phyloP scores from a whole-genome alignment of 2,113 vertebrate species.

The Lamprotornis superbus region DNA sequence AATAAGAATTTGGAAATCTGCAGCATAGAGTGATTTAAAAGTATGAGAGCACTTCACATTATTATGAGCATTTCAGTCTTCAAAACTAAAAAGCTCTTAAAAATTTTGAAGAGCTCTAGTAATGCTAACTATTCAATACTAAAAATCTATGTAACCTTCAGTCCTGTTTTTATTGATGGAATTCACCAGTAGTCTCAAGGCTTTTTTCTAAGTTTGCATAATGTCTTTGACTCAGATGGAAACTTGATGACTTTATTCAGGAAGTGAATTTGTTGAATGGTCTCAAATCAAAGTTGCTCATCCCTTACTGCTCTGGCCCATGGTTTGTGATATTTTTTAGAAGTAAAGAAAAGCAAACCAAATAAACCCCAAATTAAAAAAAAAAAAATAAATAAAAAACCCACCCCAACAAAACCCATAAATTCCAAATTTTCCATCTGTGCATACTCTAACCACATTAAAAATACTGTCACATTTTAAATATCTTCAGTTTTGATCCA shows the following conservation, averaged over 20 bases:
- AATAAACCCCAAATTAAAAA: background rate
- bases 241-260: background rate
- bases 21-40: background rate
- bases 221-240: background rate
- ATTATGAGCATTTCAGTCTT: conserved; percentile 15
- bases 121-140: background rate
- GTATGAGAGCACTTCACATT: conserved; percentile 1
- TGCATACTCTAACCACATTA: background rate
- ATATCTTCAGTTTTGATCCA: background rate
- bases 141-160: background rate
- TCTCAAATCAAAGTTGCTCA: background rate
- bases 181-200: background rate
- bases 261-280: background rate
- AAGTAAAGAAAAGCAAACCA: background rate
- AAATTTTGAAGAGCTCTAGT: background rate
- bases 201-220: background rate
- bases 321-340: background rate
- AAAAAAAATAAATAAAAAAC: background rate
- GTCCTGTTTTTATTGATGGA: background rate
- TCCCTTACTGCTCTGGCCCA: background rate
- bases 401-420: accelerated
- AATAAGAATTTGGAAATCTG: background rate
- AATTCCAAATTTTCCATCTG: background rate
- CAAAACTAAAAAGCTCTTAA: conserved; percentile 7
- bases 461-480: background rate